Evolutionary conservation across 2,113 vertebrate species (phyloP), one percentile per base, ranked within the genome.

Genomic region (Eudyptes chrysolophus): DNA sequence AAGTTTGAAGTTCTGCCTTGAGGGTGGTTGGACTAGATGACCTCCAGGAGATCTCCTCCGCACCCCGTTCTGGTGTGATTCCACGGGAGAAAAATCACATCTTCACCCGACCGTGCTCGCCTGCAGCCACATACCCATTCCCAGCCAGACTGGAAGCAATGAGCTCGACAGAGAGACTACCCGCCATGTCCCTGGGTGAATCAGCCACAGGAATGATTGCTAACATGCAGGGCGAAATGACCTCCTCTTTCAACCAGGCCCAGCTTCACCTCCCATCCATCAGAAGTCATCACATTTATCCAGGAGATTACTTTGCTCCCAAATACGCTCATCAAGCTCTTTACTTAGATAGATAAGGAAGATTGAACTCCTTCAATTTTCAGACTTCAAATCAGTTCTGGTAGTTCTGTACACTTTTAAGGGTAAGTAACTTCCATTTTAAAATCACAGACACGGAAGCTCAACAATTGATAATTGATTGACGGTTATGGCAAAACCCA

Each of bases 21-120:
- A 55, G n/a, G 46, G 40, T 9, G 21, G 16, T 6, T 66, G 52
- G 48, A 18, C 13, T 16, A 38, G n/a, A 9, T 46, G 27, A 78
- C 52, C 66, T 79, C 13, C 74, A 38, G 6, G 25, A 58, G 7
- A 42, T 13, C 46, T 58, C 62, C 38, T 40, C 22, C 69, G 7
- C 7, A 5, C 42, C 71, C 77, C 1, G 1, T 60, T 52, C 55
- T 55, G 25, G 6, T 55, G 48, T 24, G 15, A 84, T 49, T n/a
- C n/a, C 29, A 14, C 0, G 1, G 3, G 22, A 38, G 22, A 57
- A 34, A 36, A 52, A 7, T 27, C 49, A 21, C 12, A 0, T n/a
- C 18, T 85, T 52, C 8, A 22, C 25, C 46, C n/a, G 18, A 13
- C 30, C 1, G 0, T 19, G 13, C n/a, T 71, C 3, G 0, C 18